Conservation (phyloP, 2,888 invertebrate species). For the Caenorhabditis japonica region DNA sequence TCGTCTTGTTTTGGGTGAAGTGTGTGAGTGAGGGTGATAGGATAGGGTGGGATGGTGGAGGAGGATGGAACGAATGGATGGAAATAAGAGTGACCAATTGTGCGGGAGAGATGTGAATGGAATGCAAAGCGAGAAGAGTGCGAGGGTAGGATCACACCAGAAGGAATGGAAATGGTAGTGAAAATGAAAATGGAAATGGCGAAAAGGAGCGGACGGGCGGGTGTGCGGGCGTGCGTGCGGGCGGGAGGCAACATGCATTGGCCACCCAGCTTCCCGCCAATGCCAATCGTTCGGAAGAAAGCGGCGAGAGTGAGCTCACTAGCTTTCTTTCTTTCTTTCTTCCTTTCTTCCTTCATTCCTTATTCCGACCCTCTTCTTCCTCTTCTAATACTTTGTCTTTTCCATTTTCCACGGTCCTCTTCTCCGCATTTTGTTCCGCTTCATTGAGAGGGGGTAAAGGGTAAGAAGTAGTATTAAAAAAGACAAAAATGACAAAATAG, state of each 20-base stretch:
- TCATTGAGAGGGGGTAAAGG: conserved; percentile 1
- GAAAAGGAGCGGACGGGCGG: too few relatives aligned
- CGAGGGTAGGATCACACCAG: conserved; percentile 6
- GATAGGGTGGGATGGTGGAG: too few relatives aligned
- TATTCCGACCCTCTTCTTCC: conserved; percentile 29
- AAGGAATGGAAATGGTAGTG: conserved; percentile 7
- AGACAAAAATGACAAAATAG: neutral
- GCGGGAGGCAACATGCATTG: conserved; percentile 25
- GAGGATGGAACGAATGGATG: too few relatives aligned
- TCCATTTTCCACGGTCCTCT: conserved; percentile 30
- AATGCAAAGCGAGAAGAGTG: neutral
- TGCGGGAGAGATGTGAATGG: conserved; percentile 11
- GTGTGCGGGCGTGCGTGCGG: conserved; percentile 4
- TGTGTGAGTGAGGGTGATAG: too few relatives aligned
- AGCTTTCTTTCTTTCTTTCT: too few relatives aligned
- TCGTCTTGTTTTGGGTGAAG: conserved; percentile 11
- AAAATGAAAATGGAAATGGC: conserved; percentile 22
- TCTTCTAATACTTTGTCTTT: too few relatives aligned
- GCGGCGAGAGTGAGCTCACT: conserved; percentile 1
- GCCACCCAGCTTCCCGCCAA: conserved; percentile 8
- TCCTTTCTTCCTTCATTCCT: conserved; percentile 31
- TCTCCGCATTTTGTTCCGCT: conserved; percentile 31
- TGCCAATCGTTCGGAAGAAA: conserved; percentile 7
- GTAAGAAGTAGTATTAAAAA: neutral
- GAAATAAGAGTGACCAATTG: conserved; percentile 51